A percentile compares a stretch with the other conserved stretches of the same genome.
Conservation (phyloP, 2,888 invertebrate species). For the Zeuzera pyrina region DNA sequence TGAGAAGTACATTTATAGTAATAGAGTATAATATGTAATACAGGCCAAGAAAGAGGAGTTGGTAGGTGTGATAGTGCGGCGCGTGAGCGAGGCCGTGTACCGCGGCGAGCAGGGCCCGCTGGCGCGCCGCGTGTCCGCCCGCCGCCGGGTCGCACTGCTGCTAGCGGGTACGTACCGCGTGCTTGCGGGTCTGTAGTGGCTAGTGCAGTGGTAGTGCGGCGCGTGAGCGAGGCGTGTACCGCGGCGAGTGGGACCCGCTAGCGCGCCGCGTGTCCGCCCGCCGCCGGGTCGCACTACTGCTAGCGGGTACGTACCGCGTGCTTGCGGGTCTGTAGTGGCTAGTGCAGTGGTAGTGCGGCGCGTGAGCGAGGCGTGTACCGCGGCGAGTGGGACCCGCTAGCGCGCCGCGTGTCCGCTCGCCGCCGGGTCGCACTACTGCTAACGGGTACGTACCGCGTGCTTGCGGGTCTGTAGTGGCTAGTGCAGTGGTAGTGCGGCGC, state of each 20-base stretch:
- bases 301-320: conserved; percentile 49
- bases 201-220: conserved; percentile 43
- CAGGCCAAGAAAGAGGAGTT: conserved; percentile 47
- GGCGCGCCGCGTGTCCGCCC: conserved; percentile 38
- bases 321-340: no score
- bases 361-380: conserved; percentile 50
- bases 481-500: conserved; percentile 42
- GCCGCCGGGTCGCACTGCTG: conserved; percentile 45
- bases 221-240: conserved; percentile 50
- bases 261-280: conserved; percentile 42
- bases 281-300: conserved; percentile 41
- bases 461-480: no score
- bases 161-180: conserved; percentile 47
- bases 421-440: conserved; percentile 46
- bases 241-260: conserved; percentile 41
- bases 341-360: conserved; percentile 45
- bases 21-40: no score
- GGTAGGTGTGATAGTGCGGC: conserved; percentile 44
- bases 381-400: conserved; percentile 39
- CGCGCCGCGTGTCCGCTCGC: conserved; percentile 41
- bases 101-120: conserved; percentile 42
- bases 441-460: conserved; percentile 45
- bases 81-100: conserved; percentile 52
- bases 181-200: no score
- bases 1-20: no score